Evolutionary conservation across 2,888 invertebrate species (phyloP), one percentile per base, ranked within the genome.

Genomic region (Sphaerophoria rueppellii): DNA sequence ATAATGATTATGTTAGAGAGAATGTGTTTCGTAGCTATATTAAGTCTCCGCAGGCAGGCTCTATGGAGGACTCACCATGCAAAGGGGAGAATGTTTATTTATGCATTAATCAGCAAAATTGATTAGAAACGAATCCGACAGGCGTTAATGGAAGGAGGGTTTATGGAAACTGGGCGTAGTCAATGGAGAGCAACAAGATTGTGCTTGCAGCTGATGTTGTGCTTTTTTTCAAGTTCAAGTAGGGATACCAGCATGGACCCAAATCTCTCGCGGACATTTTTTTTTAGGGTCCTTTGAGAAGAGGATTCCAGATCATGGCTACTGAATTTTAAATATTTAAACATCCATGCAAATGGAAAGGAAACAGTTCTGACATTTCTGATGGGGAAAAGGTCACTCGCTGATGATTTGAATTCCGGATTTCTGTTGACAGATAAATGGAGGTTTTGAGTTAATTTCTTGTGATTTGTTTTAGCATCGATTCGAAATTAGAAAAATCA

Each of bases 81-180:
- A 35, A 16, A 50, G 37, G 37, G 52, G 54, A 52, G 24, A 79
- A 80, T 80, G 75, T 75, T 83, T 83, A 83, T 83, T 83, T 83
- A 75, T 83, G 83, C 83, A 83, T 83, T 83, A 83, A 83, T 83
- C 83, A 83, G 80, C 60, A 61, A 83, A 83, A 83, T 83, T 83
- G 83, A 83, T 83, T 83, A 80, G 83, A 83, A 79, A 80, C 72
- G 75, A 71, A 80, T 83, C 80, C 72, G 80, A 67, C 80, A 80
- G 75, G 73, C 79, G 35, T 35, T 50, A 50, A 35, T 16, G 37
- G 57, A 6, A 55, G 14, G 35, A 24, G 32, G 16, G 24, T 2
- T 24, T 24, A 24, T 24, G 32, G 12, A 54, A 24, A 24, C 4
- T 9, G 7, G 24, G 11, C 11, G 12, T 24, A 32, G 11, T 32